Evolutionary conservation across 2,888 invertebrate species (phyloP).

Genomic region (Sarcophaga caerulescens): DNA sequence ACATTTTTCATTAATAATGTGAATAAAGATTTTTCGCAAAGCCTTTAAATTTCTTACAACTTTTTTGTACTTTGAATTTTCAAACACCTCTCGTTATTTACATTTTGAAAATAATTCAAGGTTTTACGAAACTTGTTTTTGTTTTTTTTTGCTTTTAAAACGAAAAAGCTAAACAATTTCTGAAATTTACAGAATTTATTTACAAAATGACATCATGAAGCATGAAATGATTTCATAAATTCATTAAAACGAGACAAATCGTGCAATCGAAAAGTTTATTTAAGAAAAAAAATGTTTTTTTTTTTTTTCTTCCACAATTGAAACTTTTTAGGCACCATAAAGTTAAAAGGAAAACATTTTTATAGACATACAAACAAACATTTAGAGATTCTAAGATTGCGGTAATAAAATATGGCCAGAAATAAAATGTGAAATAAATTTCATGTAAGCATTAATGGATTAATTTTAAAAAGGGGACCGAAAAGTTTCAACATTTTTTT

Average conservation of each 20-base stretch:
- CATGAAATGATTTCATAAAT: conserved; percentile 13
- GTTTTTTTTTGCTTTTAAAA: neutral
- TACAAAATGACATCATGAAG: conserved; percentile 34
- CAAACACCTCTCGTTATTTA: neutral
- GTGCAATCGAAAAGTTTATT: conserved; percentile 15
- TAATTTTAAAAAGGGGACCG: too few species aligned
- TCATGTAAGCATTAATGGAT: too few species aligned
- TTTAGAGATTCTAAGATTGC: too few species aligned
- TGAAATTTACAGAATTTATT: neutral
- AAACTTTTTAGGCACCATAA: neutral
- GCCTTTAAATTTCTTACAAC: too few species aligned
- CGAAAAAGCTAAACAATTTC: neutral
- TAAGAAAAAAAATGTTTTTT: neutral
- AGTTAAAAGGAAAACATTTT: neutral
- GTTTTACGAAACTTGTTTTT: neutral
- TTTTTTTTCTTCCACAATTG: neutral
- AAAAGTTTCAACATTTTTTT: too few species aligned
- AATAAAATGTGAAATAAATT: too few species aligned
- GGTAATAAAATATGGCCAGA: too few species aligned
- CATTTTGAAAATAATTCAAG: neutral
- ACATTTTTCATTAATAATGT: too few species aligned
- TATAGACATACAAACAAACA: too few species aligned
- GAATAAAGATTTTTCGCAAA: too few species aligned
- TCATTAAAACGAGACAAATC: conserved; percentile 14
- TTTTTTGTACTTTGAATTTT: neutral